A percentile compares a stretch with the other conserved stretches of the same genome.
These are phyloP conservation scores for Rattus rattus DNA, from an alignment of 2,113 vertebrate genomes.

Conservation along the genomic window DNA sequence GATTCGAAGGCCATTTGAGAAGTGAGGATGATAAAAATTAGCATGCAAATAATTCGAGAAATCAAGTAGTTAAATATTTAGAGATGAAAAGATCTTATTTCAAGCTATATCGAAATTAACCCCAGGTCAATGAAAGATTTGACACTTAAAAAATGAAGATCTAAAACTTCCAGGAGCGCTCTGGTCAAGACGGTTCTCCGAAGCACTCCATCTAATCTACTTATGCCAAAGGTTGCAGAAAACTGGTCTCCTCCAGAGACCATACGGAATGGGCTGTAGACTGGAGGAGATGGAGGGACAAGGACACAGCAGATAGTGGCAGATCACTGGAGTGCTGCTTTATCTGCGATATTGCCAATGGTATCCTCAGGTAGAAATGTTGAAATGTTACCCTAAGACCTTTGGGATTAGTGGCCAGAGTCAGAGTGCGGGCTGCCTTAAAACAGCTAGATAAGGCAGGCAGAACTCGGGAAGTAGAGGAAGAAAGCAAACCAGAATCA, in stretches of 20 bases:
- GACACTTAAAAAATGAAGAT: neutral
- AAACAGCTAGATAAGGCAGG: neutral
- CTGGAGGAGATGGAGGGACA: neutral
- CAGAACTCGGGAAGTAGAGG: neutral
- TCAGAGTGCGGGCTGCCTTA: neutral
- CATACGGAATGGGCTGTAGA: neutral
- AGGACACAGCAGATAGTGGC: neutral
- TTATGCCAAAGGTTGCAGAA: neutral
- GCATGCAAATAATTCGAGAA: constrained; percentile 14
- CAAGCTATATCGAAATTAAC: constrained; percentile 15
- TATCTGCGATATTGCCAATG: neutral
- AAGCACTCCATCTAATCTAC: neutral
- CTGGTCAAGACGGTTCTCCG: neutral
- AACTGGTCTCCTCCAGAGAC: neutral
- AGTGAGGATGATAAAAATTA: neutral
- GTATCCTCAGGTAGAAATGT: neutral
- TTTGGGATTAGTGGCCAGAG: neutral
- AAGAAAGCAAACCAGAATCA: neutral
- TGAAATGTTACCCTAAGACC: neutral
- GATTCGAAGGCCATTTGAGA: neutral
- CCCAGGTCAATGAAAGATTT: neutral
- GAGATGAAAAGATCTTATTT: neutral
- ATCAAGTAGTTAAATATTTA: constrained; percentile 29
- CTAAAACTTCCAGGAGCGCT: constrained; percentile 6
- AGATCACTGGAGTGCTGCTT: neutral